Conservation (phyloP, 2,797 vertebrate species). For the Helostoma temminkii region DNA sequence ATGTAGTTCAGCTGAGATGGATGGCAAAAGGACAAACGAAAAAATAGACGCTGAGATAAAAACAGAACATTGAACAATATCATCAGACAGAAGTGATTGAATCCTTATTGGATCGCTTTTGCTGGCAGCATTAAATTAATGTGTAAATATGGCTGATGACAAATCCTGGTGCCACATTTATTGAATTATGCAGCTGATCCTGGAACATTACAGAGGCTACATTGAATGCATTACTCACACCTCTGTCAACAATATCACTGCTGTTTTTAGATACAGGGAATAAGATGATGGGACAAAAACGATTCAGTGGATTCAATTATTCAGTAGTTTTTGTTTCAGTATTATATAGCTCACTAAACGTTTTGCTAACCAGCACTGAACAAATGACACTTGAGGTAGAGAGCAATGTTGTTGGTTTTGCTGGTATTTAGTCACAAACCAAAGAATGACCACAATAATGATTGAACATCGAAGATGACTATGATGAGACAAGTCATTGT, state of each 20-base stretch:
- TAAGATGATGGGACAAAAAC: conserved; percentile 25
- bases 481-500: neutral
- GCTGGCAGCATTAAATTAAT: conserved; percentile 45
- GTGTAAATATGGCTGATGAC: conserved; percentile 65
- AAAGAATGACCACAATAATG: no score
- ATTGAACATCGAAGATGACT: neutral
- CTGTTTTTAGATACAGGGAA: conserved; percentile 8
- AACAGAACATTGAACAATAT: conserved; percentile 60
- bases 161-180: conserved; percentile 65
- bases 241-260: conserved; percentile 29
- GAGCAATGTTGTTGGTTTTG: no score
- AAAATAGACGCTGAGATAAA: conserved; percentile 39
- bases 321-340: neutral
- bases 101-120: conserved; percentile 63
- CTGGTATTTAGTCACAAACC: no score
- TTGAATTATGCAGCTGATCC: conserved; percentile 63
- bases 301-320: conserved; percentile 33
- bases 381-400: no score
- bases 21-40: conserved; percentile 35
- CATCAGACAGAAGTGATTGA: conserved; percentile 47
- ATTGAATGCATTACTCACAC: conserved; percentile 53
- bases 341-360: neutral
- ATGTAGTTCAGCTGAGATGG: conserved; percentile 47
- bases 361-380: no score
- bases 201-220: conserved; percentile 42